A percentile compares a stretch with the other conserved stretches of the same genome.
Conservation (phyloP, 1,140 invertebrate genomes). For the Apis laboriosa region DNA sequence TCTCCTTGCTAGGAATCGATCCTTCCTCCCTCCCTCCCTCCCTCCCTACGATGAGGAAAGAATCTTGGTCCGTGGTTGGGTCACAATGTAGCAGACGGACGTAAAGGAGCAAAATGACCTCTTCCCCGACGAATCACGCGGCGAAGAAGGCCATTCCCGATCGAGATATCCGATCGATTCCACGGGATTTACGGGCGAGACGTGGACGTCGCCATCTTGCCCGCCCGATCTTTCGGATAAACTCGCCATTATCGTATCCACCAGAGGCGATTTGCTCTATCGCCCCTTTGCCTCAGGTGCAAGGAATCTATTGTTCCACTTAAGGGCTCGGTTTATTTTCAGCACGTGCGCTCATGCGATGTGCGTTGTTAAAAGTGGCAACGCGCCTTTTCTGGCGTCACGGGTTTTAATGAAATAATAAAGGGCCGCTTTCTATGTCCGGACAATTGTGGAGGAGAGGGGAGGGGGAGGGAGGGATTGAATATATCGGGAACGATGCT, state of each 20-base stretch:
- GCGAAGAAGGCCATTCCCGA: conserved; percentile 17
- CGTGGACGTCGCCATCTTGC: conserved; percentile 8
- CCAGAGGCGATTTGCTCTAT: conserved; percentile 45
- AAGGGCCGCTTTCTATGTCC: not conserved
- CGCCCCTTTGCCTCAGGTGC: conserved; percentile 27
- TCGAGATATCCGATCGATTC: conserved; percentile 47
- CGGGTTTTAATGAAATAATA: conserved; percentile 37
- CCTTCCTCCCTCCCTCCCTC: no score
- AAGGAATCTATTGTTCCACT: conserved; percentile 40
- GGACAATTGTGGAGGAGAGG: not conserved
- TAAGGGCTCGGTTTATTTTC: conserved; percentile 30
- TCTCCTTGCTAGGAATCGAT: no score
- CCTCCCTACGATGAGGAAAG: not conserved
- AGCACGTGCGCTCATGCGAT: not conserved
- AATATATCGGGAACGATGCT: not conserved
- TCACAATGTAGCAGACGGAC: not conserved
- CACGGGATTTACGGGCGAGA: conserved; percentile 43
- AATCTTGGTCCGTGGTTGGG: conserved; percentile 25
- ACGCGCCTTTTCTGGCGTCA: conserved; percentile 7
- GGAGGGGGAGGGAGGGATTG: no score
- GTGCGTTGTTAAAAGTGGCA: conserved; percentile 3
- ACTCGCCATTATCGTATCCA: conserved; percentile 32
- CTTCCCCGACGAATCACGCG: conserved; percentile 2
- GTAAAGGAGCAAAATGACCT: conserved; percentile 40
- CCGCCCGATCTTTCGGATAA: conserved; percentile 44